A percentile compares a stretch with the other conserved stretches of the same genome.
Conservation (phyloP, 2,797 vertebrate genomes). For the Centroberyx gerrardi region DNA sequence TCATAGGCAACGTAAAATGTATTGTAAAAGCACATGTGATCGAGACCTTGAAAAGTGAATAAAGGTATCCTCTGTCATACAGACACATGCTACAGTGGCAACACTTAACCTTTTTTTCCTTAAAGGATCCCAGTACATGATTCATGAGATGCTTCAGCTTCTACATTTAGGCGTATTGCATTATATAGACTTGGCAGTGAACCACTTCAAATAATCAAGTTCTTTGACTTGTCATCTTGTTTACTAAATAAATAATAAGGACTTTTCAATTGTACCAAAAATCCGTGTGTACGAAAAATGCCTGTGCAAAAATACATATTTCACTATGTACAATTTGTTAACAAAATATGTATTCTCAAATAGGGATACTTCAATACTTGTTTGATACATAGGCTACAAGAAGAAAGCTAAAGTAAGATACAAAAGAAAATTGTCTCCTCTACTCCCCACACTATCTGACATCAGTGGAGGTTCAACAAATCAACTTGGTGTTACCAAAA, state of each 20-base stretch:
- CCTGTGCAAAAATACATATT: slow-evolving; percentile 99
- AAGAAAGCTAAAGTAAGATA: slow-evolving; percentile 90
- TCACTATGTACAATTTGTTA: slow-evolving; percentile 99
- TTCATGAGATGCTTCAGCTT: slow-evolving; percentile 85
- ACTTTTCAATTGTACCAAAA: slow-evolving; percentile 98
- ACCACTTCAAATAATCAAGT: slow-evolving; percentile 98
- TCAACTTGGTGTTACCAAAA: slow-evolving; percentile 88
- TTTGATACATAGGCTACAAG: slow-evolving; percentile 86
- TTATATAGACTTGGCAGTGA: slow-evolving; percentile 98
- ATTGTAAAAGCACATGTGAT: slow-evolving; percentile 75
- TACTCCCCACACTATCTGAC: slow-evolving; percentile 91
- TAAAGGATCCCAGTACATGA: slow-evolving; percentile 77
- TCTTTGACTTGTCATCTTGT: slow-evolving; percentile 86
- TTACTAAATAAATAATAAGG: slow-evolving; percentile 99
- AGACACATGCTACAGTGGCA: slow-evolving; percentile 81
- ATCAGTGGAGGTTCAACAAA: slow-evolving; percentile 90
- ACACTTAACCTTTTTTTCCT: slow-evolving; percentile 69
- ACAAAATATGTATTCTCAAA: slow-evolving; percentile 99
- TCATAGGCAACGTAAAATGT: slow-evolving; percentile 75
- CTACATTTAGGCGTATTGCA: slow-evolving; percentile 90
- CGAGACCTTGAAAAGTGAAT: slow-evolving; percentile 78
- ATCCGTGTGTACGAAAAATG: slow-evolving; percentile 95
- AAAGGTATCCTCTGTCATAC: slow-evolving; percentile 72
- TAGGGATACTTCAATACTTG: slow-evolving; percentile 96
- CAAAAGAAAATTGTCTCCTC: slow-evolving; percentile 87